A percentile compares a stretch with the other conserved stretches of the same genome.
Conservation (phyloP, 2,113 vertebrate species). For the Vireo altiloquus region DNA sequence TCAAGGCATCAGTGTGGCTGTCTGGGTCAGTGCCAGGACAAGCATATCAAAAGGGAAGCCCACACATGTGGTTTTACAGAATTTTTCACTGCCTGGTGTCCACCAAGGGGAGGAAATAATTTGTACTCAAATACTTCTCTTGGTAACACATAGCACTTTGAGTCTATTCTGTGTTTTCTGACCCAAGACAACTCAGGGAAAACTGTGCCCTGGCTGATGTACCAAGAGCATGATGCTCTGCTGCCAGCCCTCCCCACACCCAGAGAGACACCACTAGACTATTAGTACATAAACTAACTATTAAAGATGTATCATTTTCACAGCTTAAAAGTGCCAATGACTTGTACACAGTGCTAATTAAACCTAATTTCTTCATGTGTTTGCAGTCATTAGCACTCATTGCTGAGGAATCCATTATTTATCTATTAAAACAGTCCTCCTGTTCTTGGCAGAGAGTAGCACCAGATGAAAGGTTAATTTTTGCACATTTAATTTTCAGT, state of each 20-base stretch:
- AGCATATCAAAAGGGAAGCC: background rate
- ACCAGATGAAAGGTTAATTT: slow-evolving; percentile 36
- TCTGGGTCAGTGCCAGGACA: rapidly evolving
- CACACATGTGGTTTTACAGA: rapidly evolving
- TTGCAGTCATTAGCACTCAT: background rate
- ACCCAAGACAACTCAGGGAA: rapidly evolving
- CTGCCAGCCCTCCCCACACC: background rate
- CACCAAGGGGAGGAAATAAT: background rate
- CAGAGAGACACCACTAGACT: background rate
- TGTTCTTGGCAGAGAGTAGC: background rate
- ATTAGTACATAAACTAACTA: background rate
- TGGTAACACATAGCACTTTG: background rate
- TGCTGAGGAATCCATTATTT: slow-evolving; percentile 1
- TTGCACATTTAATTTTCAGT: background rate
- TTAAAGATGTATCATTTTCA: background rate
- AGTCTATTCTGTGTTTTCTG: background rate
- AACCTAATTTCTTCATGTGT: background rate
- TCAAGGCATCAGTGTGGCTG: background rate
- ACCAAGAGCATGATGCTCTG: rapidly evolving
- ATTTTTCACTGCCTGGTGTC: background rate
- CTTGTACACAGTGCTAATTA: background rate
- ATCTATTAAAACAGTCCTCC: background rate
- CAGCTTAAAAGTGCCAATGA: background rate
- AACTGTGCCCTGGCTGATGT: background rate
- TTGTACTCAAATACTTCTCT: background rate